phyloP scores from a whole-genome alignment of 2,797 vertebrate genomes.

The Alfaro cultratus region DNA sequence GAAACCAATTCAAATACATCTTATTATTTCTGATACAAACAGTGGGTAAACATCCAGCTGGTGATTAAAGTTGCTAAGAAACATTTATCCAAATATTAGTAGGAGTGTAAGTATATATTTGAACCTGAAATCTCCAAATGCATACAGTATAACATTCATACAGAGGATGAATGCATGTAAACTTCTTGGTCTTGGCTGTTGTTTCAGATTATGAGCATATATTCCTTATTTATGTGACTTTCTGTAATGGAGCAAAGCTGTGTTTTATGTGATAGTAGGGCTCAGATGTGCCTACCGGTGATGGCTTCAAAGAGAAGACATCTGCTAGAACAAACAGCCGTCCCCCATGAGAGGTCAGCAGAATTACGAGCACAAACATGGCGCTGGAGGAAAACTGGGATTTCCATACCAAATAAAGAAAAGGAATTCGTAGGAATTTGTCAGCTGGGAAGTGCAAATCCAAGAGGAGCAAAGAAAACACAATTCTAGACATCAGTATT shows the following conservation, averaged over 20 bases:
- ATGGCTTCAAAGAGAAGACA: constrained; percentile 76
- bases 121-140: background rate
- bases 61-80: background rate
- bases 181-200: background rate
- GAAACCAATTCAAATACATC: too few species aligned
- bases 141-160: background rate
- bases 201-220: background rate
- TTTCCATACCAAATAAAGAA: constrained; percentile 69
- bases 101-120: background rate
- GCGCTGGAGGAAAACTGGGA: constrained; percentile 31
- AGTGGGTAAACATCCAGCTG: background rate
- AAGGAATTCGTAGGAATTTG: constrained; percentile 55
- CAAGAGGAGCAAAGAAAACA: constrained; percentile 47
- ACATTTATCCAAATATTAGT: background rate
- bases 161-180: background rate
- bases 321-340: constrained; percentile 74
- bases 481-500: constrained; percentile 32
- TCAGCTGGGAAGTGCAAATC: constrained; percentile 39
- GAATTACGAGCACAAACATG: constrained; percentile 64
- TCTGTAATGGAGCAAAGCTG: constrained; percentile 63
- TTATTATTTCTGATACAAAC: background rate
- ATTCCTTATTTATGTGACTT: constrained; percentile 51
- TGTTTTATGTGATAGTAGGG: constrained; percentile 69
- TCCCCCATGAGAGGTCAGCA: constrained; percentile 49
- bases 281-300: constrained; percentile 62